Base-by-base conservation (phyloP, 1,140 invertebrate genomes). In the Drosophila yakuba region DNA sequence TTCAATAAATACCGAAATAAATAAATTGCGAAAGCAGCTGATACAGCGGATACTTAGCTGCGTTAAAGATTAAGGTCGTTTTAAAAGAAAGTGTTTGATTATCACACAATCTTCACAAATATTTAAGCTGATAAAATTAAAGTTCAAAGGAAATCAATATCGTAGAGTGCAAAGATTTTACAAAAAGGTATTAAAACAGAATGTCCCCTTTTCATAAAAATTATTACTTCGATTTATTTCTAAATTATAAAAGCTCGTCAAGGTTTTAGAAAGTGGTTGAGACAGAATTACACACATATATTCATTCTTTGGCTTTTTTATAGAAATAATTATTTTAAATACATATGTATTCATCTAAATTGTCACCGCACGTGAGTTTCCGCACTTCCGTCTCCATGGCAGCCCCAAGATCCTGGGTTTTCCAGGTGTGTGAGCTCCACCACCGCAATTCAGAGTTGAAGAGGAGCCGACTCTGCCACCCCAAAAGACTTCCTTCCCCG, bases 401-500 rank as follows among this genome's bases (percentile, higher is more conserved):
- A 57, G 23, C 41, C 28, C 41, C 28, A 25, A 28, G 38, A 28
- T 20, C 47, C 23, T 20, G 6, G 11, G 11, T 35, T 25, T 43
- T 51, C 20, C 45, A 28, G 50, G 17, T 17, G 36, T 66, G 28
- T 39, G 20, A 43, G 41, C 17, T 23, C 38, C 11, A 3, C 20
- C n/a, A 7, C 28, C 25, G 28, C 25, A 58, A 38, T 50, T 47
- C 35, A 14, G 44, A 56, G 44, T 28, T 58, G 17, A 57, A 35
- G 44, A 41, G 67, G 60, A 17, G 32, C 38, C 52, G 44, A 38
- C 17, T 23, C 17, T 28, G 36, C 68, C 80, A 57, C 43, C 68
- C 63, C 39, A 44, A 64, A 79, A 67, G 62, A 47, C 55, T 83
- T 75, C 80, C 71, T 79, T 74, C 45, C 60, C 76, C 39, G 58